phyloP scores from a whole-genome alignment of 2,888 invertebrate species.

The Phengaris arion region DNA sequence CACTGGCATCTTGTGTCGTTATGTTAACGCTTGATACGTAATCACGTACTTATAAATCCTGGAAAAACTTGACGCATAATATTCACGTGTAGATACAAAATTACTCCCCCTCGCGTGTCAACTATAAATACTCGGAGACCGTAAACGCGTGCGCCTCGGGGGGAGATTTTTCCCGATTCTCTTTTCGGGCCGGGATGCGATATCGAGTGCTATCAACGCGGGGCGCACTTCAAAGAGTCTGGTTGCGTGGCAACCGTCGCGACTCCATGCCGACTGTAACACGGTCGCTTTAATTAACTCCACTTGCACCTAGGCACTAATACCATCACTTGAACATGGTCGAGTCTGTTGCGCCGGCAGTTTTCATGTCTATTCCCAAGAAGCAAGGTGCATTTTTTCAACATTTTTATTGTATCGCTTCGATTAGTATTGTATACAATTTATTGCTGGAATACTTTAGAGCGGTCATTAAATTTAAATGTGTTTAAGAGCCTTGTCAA shows the following conservation, averaged over 20 bases:
- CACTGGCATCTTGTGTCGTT: too few species aligned
- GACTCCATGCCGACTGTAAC: conserved; percentile 45
- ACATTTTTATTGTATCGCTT: conserved; percentile 26
- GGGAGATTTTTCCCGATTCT: conserved; percentile 39
- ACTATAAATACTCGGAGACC: conserved; percentile 13
- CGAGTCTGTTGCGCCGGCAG: conserved; percentile 29
- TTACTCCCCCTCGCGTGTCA: conserved; percentile 23
- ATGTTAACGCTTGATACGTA: too few species aligned
- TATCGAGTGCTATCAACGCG: conserved; percentile 42
- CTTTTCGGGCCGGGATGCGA: conserved; percentile 38
- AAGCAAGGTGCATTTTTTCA: conserved; percentile 18
- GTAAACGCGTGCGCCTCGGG: conserved; percentile 31
- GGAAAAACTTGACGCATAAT: not conserved
- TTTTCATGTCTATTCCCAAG: not conserved
- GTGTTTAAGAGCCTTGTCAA: conserved; percentile 28
- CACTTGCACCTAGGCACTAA: conserved; percentile 41
- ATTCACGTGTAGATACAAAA: not conserved
- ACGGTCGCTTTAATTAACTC: conserved; percentile 54
- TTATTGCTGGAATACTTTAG: conserved; percentile 30
- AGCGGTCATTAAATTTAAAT: conserved; percentile 31
- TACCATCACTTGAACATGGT: conserved; percentile 37
- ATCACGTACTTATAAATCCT: not conserved
- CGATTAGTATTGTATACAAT: conserved; percentile 31
- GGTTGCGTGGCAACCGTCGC: conserved; percentile 49
- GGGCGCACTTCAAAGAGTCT: conserved; percentile 51